A percentile compares a stretch with the other conserved stretches of the same genome.
phyloP scores from a whole-genome alignment of 2,888 invertebrate genomes.

The Drosophila nigricruria region DNA sequence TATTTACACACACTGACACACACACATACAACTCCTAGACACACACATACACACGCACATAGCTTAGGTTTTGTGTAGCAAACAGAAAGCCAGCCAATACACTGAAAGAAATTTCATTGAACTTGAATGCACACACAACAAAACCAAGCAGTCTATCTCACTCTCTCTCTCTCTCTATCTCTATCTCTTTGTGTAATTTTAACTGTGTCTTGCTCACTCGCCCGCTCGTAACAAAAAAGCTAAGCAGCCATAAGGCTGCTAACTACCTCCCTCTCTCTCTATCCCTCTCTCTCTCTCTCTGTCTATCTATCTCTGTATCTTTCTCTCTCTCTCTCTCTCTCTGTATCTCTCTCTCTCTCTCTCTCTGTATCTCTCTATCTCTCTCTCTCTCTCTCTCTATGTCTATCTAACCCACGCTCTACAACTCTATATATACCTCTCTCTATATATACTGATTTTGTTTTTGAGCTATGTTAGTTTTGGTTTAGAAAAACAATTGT shows the following conservation, averaged over 20 bases:
- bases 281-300: slow-evolving; percentile 9
- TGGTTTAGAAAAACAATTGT: slow-evolving; percentile 72
- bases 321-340: slow-evolving; percentile 48
- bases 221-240: slow-evolving; percentile 43
- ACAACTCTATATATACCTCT: slow-evolving; percentile 59
- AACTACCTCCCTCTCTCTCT: slow-evolving; percentile 1
- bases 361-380: slow-evolving; percentile 43
- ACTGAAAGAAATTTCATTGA: slow-evolving; percentile 34
- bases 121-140: slow-evolving; percentile 58
- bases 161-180: slow-evolving; percentile 11
- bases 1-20: slow-evolving; percentile 26
- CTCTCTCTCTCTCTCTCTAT: slow-evolving; percentile 39
- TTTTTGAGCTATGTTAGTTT: slow-evolving; percentile 77
- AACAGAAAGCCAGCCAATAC: slow-evolving; percentile 46
- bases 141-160: slow-evolving; percentile 39
- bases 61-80: slow-evolving; percentile 58
- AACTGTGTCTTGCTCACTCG: slow-evolving; percentile 45
- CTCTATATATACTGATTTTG: slow-evolving; percentile 72
- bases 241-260: slow-evolving; percentile 34
- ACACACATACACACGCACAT: slow-evolving; percentile 10
- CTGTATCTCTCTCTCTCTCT: slow-evolving; percentile 36
- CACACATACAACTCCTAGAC: slow-evolving; percentile 21
- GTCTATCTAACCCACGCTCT: slow-evolving; percentile 55
- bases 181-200: slow-evolving; percentile 43
- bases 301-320: slow-evolving; percentile 51